These are phyloP conservation scores for Hecatera dysodea DNA, from an alignment of 2,888 invertebrate genomes.

Conservation along the genomic window DNA sequence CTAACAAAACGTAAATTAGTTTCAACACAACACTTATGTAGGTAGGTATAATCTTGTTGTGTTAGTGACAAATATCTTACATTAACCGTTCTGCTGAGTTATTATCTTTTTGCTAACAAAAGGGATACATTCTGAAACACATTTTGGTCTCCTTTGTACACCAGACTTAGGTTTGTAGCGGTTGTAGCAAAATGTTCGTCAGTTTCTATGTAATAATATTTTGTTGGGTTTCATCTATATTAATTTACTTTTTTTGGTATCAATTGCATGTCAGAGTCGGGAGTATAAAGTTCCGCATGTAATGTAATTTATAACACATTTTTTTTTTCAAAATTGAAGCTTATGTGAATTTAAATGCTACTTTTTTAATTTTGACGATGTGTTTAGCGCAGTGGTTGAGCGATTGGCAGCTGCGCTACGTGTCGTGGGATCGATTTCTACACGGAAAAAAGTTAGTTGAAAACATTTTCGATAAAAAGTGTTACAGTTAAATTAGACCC, in stretches of 20 bases:
- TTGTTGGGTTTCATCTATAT: neutral
- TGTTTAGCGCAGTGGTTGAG: too few relatives aligned
- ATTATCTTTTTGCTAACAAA: constrained; percentile 60
- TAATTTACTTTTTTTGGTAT: neutral
- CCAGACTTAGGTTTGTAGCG: constrained; percentile 36
- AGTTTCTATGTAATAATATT: neutral
- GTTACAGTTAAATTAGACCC: too few relatives aligned
- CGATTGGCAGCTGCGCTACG: too few relatives aligned
- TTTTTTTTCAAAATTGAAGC: too few relatives aligned
- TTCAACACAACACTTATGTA: constrained; percentile 23
- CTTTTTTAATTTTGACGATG: too few relatives aligned
- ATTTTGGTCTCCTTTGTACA: constrained; percentile 57
- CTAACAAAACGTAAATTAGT: constrained; percentile 37
- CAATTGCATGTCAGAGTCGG: too few relatives aligned
- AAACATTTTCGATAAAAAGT: too few relatives aligned
- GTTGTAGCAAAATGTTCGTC: constrained; percentile 9
- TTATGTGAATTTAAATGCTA: too few relatives aligned
- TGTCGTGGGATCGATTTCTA: too few relatives aligned
- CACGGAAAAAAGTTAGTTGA: too few relatives aligned
- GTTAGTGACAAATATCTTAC: constrained; percentile 60
- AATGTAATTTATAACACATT: too few relatives aligned
- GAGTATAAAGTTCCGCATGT: too few relatives aligned
- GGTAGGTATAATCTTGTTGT: constrained; percentile 16
- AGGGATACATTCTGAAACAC: constrained; percentile 49
- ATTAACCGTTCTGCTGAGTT: constrained; percentile 56